Percentiles rank a stretch among this genome's conserved stretches.
phyloP scores from a whole-genome alignment of 2,888 invertebrate species.

The Plebejus anna region DNA sequence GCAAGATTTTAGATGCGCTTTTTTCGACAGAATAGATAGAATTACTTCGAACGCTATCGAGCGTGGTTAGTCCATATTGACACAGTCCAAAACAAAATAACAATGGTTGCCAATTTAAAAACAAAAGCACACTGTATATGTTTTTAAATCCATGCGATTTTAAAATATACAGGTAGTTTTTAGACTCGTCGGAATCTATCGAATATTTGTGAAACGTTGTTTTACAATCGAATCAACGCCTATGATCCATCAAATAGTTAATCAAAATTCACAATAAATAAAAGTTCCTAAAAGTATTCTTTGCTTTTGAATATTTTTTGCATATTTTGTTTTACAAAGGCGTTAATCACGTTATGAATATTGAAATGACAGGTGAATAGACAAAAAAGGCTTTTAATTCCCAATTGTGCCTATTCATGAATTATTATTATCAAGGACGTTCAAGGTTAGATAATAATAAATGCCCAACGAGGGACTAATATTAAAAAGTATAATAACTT shows the following conservation, averaged over 20 bases:
- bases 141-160: constrained; percentile 19
- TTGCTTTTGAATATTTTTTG: no score
- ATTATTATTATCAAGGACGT: neutral
- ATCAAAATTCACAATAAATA: neutral
- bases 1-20: constrained; percentile 6
- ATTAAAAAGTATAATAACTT: constrained; percentile 9
- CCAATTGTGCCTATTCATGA: neutral
- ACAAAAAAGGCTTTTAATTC: neutral
- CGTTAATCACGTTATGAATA: neutral
- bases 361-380: neutral
- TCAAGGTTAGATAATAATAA: neutral
- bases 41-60: constrained; percentile 11
- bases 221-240: neutral
- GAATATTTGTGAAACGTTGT: neutral
- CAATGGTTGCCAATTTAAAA: constrained; percentile 14
- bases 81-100: constrained; percentile 19
- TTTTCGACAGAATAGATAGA: neutral
- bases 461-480: neutral
- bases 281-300: neutral
- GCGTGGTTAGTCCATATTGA: constrained; percentile 17
- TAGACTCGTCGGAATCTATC: neutral
- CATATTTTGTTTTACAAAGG: neutral
- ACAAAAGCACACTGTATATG: constrained; percentile 20
- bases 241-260: neutral
- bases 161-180: constrained; percentile 6